phyloP scores from a whole-genome alignment of 1,140 invertebrate genomes.

The Drosophila bifasciata region DNA sequence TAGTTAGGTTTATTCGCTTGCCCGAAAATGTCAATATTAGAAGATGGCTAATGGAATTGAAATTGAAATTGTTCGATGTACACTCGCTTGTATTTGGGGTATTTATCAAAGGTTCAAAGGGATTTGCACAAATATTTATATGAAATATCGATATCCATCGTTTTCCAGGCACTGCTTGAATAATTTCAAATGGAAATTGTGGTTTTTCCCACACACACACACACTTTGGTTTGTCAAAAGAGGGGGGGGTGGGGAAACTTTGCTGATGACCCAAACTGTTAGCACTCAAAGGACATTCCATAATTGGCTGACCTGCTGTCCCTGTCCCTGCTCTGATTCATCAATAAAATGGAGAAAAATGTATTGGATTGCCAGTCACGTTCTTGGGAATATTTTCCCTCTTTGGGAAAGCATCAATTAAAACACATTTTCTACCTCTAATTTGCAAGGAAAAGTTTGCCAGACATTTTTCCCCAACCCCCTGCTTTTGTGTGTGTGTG shows the following conservation, averaged over 20 bases:
- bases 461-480: conserved; percentile 15
- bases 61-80: conserved; percentile 49
- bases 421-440: conserved; percentile 53
- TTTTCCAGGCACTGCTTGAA: background rate
- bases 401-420: conserved; percentile 56
- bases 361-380: conserved; percentile 34
- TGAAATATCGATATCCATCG: conserved; percentile 18
- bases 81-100: conserved; percentile 9
- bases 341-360: conserved; percentile 11
- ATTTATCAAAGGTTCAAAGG: conserved; percentile 42
- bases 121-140: conserved; percentile 58
- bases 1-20: background rate
- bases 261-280: no score
- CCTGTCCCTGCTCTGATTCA: conserved; percentile 4
- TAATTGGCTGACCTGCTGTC: conserved; percentile 27
- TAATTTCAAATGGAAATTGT: no score
- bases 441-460: conserved; percentile 52
- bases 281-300: conserved; percentile 37
- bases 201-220: no score
- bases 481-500: no score
- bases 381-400: conserved; percentile 12
- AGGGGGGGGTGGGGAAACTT: background rate
- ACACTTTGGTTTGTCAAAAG: background rate
- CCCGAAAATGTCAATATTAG: conserved; percentile 59
- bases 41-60: conserved; percentile 59